phyloP scores from a whole-genome alignment of 2,888 invertebrate species.

The Morpho deidamia region DNA sequence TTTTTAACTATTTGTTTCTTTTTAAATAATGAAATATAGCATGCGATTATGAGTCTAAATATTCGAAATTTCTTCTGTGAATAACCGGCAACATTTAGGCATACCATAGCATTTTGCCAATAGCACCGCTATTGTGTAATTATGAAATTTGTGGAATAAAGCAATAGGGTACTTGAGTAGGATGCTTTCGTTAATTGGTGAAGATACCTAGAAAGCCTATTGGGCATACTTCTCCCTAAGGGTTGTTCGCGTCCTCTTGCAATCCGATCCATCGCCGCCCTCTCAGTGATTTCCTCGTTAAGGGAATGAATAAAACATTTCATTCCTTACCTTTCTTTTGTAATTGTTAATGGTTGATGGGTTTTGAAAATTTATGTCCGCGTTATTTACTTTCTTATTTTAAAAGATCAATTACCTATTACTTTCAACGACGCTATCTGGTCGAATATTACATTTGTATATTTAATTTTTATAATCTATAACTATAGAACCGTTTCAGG shows the following conservation, averaged over 20 bases:
- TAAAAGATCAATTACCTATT: conserved; percentile 44
- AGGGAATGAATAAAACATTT: conserved; percentile 78
- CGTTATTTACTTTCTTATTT: conserved; percentile 50
- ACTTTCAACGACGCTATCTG: conserved; percentile 15
- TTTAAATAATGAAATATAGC: no score
- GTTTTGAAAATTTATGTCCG: conserved; percentile 69
- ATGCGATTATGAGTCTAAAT: no score
- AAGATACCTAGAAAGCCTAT: conserved; percentile 63
- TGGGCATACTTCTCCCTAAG: conserved; percentile 67
- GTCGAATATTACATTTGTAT: conserved; percentile 23
- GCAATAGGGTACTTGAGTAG: conserved; percentile 26
- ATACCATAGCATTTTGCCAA: conserved; percentile 2
- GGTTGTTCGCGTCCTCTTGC: conserved; percentile 63
- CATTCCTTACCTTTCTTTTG: conserved; percentile 75
- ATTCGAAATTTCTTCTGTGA: not conserved
- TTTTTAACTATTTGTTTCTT: no score
- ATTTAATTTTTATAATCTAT: conserved; percentile 30
- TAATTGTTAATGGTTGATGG: conserved; percentile 76
- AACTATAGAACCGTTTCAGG: conserved; percentile 20
- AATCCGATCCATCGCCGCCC: conserved; percentile 70
- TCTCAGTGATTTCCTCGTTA: conserved; percentile 77
- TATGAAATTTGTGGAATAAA: conserved; percentile 23
- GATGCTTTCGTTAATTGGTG: conserved; percentile 63
- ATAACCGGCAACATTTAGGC: conserved; percentile 6
- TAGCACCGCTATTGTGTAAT: conserved; percentile 13